Base-by-base conservation (phyloP, 2,888 invertebrate genomes). In the Shargacucullia verbasci region DNA sequence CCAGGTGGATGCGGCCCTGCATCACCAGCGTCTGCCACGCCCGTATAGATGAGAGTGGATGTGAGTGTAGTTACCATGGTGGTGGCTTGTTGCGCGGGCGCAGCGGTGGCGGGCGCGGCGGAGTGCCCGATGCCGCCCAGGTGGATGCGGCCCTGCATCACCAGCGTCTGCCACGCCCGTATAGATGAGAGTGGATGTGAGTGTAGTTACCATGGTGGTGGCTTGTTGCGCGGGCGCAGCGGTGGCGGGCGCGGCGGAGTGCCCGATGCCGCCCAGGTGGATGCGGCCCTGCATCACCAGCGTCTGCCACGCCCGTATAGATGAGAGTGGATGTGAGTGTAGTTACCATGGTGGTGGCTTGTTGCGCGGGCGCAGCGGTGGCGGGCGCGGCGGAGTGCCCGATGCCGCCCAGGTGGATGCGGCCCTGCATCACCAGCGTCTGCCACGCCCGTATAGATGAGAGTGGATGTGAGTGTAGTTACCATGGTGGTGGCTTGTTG, bases 391-490 rank as follows among this genome's bases (percentile, higher is more conserved):
- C 27, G n/a, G 76, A 39, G 79, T 76, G 43, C 79, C 81, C 54
- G 12, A 49, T 11, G 50, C 94, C 94, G 59, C 94, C 94, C 67
- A 94, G 89, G 72, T 85, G 81, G 33, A 94, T 66, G 70, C 71
- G 76, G 1, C 95, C 95, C 63, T 83, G 78, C 62, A 82, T 82
- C 66, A 95, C 86, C 45, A 95, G 88, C 34, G 82, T 80, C 77
- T 91, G 93, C 88, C 95, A 95, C 37, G 91, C 90, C 52, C 80
- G 85, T n/a, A n/a, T n/a, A n/a, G n/a, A n/a, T n/a, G n/a, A n/a
- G n/a, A n/a, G n/a, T n/a, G n/a, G n/a, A n/a, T n/a, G n/a, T n/a
- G n/a, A n/a, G n/a, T n/a, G n/a, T n/a, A n/a, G n/a, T n/a, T n/a
- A 14, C 46, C 27, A 13, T 8, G 38, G 38, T 27, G 34, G 29